Evolutionary conservation across 2,113 vertebrate genomes (phyloP), one percentile per base, ranked within the genome.

Genomic region (Hemicordylus capensis): DNA sequence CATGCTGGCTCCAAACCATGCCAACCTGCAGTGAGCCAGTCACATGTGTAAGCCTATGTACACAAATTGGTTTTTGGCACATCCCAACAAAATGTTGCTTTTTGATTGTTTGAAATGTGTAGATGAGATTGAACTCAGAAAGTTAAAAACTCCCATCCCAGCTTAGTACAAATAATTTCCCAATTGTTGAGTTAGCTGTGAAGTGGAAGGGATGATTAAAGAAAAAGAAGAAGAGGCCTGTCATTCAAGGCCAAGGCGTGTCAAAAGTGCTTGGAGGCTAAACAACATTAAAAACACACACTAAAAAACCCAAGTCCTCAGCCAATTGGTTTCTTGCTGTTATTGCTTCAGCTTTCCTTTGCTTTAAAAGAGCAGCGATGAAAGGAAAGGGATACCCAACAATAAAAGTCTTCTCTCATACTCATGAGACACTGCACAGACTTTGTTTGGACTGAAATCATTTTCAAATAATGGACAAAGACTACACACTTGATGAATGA

Each of bases 141-240:
- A 74, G 89, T 93, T 90, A 88, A 8, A 80, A 70, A 87, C 86
- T 79, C 88, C 83, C 85, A 79, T 63, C 86, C 86, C 80, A 89
- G 85, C 74, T 91, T 90, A 92, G 63, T 93, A 84, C 91, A 93
- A 93, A 94, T 90, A 90, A 91, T 85, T 82, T 85, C 69, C 91
- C 59, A 9, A 74, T 87, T 90, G 84, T 59, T 92, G 92, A 88
- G 89, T 94, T 93, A 93, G 66, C 61, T 51, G 39, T 75, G 72
- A 84, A 88, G 3, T 81, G 48, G 56, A 67, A 88, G 81, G 2
- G 0, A 54, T 1, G 10, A 39, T 19, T 51, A 70, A 59, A 59
- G n/a, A 11, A 83, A n/a, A n/a, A n/a, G n/a, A n/a, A 64, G 24
- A 83, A 61, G 11, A 17, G 48, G 73, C 73, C 75, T 82, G 31